Percentiles rank a stretch among this genome's conserved stretches.
phyloP scores from a whole-genome alignment of 2,797 vertebrate genomes.

The Typhlichthys subterraneus region DNA sequence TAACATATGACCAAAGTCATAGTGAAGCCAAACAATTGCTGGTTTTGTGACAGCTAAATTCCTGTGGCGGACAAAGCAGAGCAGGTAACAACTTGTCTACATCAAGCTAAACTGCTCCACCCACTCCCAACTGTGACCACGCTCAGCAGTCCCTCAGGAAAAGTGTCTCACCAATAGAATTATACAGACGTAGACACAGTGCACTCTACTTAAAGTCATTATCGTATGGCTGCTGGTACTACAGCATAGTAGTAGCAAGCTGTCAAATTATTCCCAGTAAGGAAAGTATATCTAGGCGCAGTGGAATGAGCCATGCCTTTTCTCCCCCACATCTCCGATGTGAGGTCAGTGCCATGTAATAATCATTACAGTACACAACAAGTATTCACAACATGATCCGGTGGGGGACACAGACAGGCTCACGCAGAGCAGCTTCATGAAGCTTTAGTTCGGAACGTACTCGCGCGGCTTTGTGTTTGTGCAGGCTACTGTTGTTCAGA shows the following conservation, averaged over 20 bases:
- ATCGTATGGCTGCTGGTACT: too few relatives aligned
- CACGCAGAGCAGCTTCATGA: constrained; percentile 35
- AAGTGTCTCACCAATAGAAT: background rate
- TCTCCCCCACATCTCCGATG: too few relatives aligned
- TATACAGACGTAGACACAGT: background rate
- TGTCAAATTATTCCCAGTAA: too few relatives aligned
- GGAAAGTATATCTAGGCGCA: too few relatives aligned
- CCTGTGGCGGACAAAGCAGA: constrained; percentile 19
- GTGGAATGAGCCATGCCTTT: too few relatives aligned
- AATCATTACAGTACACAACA: background rate
- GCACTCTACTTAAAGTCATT: too few relatives aligned
- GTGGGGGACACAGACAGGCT: constrained; percentile 17
- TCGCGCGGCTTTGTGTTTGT: constrained; percentile 34
- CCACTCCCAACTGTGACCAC: constrained; percentile 12
- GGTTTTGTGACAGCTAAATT: constrained; percentile 32
- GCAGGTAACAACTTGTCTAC: constrained; percentile 50
- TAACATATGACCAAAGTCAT: background rate
- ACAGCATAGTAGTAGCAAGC: too few relatives aligned
- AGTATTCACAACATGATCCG: background rate
- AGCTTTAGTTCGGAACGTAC: constrained; percentile 45
- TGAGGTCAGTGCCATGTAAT: too few relatives aligned
- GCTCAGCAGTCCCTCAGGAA: constrained; percentile 14
- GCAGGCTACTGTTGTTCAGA: constrained; percentile 53
- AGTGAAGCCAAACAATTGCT: constrained; percentile 2
- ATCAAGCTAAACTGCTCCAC: constrained; percentile 13